Evolutionary conservation across 2,888 invertebrate species (phyloP).

Genomic region (Drosophila parthenogenetica): DNA sequence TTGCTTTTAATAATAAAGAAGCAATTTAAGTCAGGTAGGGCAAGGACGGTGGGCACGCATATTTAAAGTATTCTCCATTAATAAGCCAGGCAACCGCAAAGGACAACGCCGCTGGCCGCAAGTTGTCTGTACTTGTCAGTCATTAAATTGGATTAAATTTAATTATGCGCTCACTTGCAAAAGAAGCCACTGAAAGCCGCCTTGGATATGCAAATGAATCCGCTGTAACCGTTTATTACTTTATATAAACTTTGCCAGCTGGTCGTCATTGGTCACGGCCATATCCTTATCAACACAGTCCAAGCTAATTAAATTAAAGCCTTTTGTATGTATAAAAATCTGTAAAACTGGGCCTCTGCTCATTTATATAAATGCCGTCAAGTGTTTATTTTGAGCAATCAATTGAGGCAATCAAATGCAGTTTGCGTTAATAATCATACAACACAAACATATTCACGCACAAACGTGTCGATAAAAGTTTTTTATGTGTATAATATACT

Average conservation of each 20-base stretch:
- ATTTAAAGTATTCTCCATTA: conserved; percentile 23
- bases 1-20: conserved; percentile 27
- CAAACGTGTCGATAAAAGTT: background rate
- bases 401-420: conserved; percentile 19
- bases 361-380: conserved; percentile 25
- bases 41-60: conserved; percentile 14
- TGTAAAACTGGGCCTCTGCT: conserved; percentile 16
- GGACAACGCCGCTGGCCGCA: conserved; percentile 14
- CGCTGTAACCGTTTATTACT: conserved; percentile 61
- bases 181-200: conserved; percentile 29
- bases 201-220: conserved; percentile 65
- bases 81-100: conserved; percentile 28
- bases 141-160: conserved; percentile 71
- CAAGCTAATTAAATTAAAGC: conserved; percentile 51
- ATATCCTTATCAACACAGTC: conserved; percentile 29
- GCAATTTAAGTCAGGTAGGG: conserved; percentile 7
- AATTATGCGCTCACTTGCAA: conserved; percentile 64
- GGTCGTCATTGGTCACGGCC: conserved; percentile 31
- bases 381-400: conserved; percentile 20
- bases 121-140: conserved; percentile 50
- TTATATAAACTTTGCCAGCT: conserved; percentile 54
- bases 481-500: conserved; percentile 22
- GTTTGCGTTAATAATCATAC: conserved; percentile 6
- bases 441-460: no score
- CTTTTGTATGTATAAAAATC: conserved; percentile 26